Evolutionary conservation across 2,113 vertebrate species (phyloP).

Genomic region (Platycercus adscitus): DNA sequence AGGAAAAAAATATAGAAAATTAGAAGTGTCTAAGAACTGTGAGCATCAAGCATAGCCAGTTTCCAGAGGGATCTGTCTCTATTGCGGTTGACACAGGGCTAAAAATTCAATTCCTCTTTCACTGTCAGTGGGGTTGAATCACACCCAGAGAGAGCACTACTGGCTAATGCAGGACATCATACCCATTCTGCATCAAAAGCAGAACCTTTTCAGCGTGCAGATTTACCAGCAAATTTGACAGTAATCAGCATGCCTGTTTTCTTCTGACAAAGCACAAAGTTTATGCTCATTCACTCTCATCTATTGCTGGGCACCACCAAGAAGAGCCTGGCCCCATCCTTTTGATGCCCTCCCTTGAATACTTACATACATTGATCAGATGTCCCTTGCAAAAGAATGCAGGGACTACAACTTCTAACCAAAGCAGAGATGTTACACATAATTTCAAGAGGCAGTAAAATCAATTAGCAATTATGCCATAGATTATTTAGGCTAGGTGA

Average conservation of each 20-base stretch:
- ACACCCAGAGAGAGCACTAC: neutral
- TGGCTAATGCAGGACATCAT: neutral
- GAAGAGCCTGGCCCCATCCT: neutral
- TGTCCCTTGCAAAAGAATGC: neutral
- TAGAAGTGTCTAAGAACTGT: neutral
- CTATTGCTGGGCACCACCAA: neutral
- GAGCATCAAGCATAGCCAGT: neutral
- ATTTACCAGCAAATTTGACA: neutral
- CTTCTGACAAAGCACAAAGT: neutral
- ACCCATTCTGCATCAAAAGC: neutral
- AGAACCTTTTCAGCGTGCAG: neutral
- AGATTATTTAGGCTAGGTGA: neutral
- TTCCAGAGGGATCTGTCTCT: neutral
- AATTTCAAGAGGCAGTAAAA: neutral
- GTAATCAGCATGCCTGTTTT: neutral
- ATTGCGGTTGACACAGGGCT: neutral
- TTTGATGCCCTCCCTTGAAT: neutral
- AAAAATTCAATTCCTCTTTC: neutral
- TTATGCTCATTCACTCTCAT: neutral
- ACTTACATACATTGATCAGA: neutral
- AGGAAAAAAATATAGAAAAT: neutral
- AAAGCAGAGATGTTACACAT: neutral
- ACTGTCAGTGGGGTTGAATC: neutral
- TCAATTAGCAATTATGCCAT: neutral
- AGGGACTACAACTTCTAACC: neutral